These are phyloP conservation scores for Danionella dracula DNA, from an alignment of 2,797 vertebrate species.

Conservation along the genomic window DNA sequence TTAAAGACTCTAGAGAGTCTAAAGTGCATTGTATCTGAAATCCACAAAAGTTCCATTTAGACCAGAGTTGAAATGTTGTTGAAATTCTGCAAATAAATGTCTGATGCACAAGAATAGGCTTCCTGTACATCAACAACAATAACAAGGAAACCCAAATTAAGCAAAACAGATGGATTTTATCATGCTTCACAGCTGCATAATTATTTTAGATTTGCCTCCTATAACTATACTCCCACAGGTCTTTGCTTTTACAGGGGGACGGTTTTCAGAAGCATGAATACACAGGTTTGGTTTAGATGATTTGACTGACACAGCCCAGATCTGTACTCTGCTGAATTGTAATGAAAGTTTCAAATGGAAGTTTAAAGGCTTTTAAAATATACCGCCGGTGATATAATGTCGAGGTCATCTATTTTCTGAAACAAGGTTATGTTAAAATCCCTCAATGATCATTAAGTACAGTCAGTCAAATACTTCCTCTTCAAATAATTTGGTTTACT, in stretches of 20 bases:
- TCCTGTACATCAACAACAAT: not conserved
- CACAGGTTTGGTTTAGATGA: not conserved
- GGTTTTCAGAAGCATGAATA: not conserved
- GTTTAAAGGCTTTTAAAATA: slow-evolving; percentile 17
- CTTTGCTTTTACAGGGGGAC: not conserved
- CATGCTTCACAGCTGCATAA: not conserved
- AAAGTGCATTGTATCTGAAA: not conserved
- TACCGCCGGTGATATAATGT: not conserved
- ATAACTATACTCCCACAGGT: not conserved
- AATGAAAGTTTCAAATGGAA: not conserved
- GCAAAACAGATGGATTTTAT: not conserved
- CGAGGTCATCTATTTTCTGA: slow-evolving; percentile 8
- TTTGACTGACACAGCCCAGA: not conserved
- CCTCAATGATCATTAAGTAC: slow-evolving; percentile 6
- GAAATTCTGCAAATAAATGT: slow-evolving; percentile 1
- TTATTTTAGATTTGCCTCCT: slow-evolving; percentile 1
- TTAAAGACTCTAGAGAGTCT: not conserved
- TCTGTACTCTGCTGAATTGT: not conserved
- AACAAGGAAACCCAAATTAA: not conserved
- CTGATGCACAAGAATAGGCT: not conserved
- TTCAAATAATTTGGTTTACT: too few species aligned
- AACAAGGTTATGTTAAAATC: slow-evolving; percentile 14
- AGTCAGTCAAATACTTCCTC: slow-evolving; percentile 33
- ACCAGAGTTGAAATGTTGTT: slow-evolving; percentile 1
- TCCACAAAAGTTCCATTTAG: not conserved